Base-by-base conservation (phyloP, 2,888 invertebrate genomes). In the Acleris laterana region DNA sequence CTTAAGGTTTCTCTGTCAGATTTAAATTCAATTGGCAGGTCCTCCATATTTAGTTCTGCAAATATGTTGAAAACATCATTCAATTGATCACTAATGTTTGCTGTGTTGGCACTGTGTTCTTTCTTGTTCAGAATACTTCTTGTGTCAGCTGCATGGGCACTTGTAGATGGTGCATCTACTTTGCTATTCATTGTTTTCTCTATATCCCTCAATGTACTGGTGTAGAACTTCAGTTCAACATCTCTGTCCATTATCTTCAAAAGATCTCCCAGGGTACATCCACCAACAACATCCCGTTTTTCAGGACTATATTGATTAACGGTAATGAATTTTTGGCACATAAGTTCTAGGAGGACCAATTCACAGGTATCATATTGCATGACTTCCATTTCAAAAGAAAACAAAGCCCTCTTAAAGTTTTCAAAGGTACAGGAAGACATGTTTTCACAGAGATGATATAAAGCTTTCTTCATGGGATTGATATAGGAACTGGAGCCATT, bases 381-480 rank as follows among this genome's bases (percentile, higher is more conserved):
- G 4, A 83, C 79, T 72, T 90, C 82, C 70, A 85, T 74, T 2
- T 84, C 72, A 72, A 82, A 89, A 11, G 87, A 84, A 2, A 73
- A 56, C 25, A 93, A 78, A 17, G 88, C 74, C 68, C 79, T 82
- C 73, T 90, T 88, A 9, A 93, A 71, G 70, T 80, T 88, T 4
- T 71, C 60, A 7, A 90, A 74, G 69, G 83, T 85, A 38, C 82
- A 77, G 0, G 72, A 70, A 22, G 81, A 84, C 20, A 89, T 81
- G 63, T 78, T 79, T 78, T 93, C 93, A 83, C 91, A 90, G 11
- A 92, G 68, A 74, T 80, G 84, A 63, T 91, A 93, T 28, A 93
- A 70, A 11, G 77, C 77, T 73, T 89, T 91, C 69, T 87, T 91
- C 68, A 87, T 79, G 5, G 88, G 88, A 74, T 88, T 83, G 13